These are phyloP conservation scores for Leptoclinus maculatus DNA, from an alignment of 2,797 vertebrate genomes.

Conservation along the genomic window DNA sequence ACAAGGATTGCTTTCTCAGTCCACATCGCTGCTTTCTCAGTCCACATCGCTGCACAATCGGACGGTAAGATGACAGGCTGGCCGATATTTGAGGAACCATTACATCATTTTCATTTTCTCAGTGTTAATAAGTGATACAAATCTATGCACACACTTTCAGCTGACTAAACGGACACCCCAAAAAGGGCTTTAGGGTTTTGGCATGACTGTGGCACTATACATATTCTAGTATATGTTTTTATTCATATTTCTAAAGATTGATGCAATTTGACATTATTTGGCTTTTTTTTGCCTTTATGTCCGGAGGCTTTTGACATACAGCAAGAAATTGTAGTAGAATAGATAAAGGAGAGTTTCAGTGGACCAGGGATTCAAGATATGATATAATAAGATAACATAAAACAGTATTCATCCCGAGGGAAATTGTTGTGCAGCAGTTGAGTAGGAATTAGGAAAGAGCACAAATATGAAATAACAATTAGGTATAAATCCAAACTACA, in stretches of 20 bases:
- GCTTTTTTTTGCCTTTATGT: neutral
- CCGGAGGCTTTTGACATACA: neutral
- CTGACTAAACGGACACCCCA: neutral
- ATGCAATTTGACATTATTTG: neutral
- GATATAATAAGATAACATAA: neutral
- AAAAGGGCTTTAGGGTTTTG: neutral
- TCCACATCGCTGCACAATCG: conserved; percentile 15
- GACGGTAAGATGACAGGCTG: neutral
- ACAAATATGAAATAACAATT: neutral
- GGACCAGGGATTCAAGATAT: neutral
- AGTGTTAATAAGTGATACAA: neutral
- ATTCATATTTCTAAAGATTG: neutral
- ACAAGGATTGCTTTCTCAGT: conserved; percentile 24
- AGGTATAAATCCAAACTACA: no score
- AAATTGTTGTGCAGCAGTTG: neutral
- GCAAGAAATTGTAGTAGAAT: neutral
- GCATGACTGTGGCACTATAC: neutral
- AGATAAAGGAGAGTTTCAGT: neutral
- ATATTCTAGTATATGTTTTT: neutral
- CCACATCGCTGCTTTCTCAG: conserved; percentile 25
- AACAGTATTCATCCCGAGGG: no score
- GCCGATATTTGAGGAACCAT: neutral
- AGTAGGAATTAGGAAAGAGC: neutral
- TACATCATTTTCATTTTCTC: neutral
- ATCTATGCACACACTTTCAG: neutral